Conservation (phyloP, 2,888 invertebrate species). For the Ligdia adustata region DNA sequence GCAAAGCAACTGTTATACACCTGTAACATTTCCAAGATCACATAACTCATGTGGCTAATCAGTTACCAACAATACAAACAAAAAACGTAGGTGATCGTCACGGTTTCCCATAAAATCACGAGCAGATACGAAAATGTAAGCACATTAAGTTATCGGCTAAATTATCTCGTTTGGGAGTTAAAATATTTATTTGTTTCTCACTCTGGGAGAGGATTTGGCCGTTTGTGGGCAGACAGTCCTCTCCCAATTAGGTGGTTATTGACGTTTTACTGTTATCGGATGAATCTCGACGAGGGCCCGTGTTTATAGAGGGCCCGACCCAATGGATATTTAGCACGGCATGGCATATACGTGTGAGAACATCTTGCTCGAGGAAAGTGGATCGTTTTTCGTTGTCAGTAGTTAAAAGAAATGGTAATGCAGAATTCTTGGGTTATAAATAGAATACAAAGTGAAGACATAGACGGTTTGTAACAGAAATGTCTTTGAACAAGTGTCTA, state of each 20-base stretch:
- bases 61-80: constrained; percentile 32
- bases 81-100: constrained; percentile 49
- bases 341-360: constrained; percentile 21
- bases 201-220: constrained; percentile 59
- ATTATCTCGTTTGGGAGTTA: constrained; percentile 78
- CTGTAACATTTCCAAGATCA: constrained; percentile 9
- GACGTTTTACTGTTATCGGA: constrained; percentile 82
- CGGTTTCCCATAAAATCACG: constrained; percentile 82
- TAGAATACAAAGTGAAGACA: no score
- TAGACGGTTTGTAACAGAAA: no score
- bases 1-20: no score
- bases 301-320: constrained; percentile 62
- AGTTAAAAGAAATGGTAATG: neutral
- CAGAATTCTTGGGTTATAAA: neutral
- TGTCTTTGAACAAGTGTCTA: no score
- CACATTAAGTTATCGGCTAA: constrained; percentile 81
- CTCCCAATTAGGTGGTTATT: constrained; percentile 84
- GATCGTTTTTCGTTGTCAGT: neutral
- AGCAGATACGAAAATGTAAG: constrained; percentile 82
- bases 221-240: constrained; percentile 74
- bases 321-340: constrained; percentile 34
- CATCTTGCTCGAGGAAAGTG: constrained; percentile 7
- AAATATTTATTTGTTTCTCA: constrained; percentile 84
- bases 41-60: constrained; percentile 34
- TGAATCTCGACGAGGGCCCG: constrained; percentile 69